Evolutionary conservation across 2,113 vertebrate species (phyloP), one percentile per base, ranked within the genome.

Genomic region (Anser brachyrhynchus): DNA sequence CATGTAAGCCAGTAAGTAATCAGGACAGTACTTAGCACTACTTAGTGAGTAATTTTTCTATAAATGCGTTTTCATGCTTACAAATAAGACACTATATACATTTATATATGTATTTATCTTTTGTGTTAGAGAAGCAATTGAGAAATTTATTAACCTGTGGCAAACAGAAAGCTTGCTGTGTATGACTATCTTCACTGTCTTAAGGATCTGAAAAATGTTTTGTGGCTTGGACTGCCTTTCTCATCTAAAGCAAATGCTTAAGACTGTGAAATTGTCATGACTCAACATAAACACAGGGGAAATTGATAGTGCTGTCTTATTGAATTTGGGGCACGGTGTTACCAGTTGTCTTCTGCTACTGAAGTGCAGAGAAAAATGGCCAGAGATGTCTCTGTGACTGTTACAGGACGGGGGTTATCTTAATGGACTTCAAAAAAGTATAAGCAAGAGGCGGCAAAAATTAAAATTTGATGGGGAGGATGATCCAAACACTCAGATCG

Each of bases 191-290:
- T 93, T 62, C 0, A 2, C 12, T 28, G 20, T n/a, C 57, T 79
- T 17, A 61, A 65, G 33, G 33, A 64, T 28, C 19, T 79, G 81
- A 66, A 87, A 89, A 75, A 75, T 29, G 7, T 78, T 81, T 21
- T 12, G 35, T 18, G 6, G 73, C 81, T 95, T 78, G 61, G 54
- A 78, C 55, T 87, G 93, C 74, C 84, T 67, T 81, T 73, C 70
- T 61, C 49, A 93, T 92, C 74, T 44, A 75, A 91, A 95, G 67
- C 33, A 80, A 90, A 44, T 37, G 14, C 31, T 90, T 94, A 61
- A 61, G 43, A 52, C 28, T 81, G 61, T 2, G 4, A 87, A 90
- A 90, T 35, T 1, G 0, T 84, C 90, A 90, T 1, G 2, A 39
- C 55, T 43, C 71, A 75, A 21, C 59, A 70, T 29, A 91, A 93